Base-by-base conservation (phyloP, 2,797 vertebrate genomes). In the Hephaestus fuliginosus region DNA sequence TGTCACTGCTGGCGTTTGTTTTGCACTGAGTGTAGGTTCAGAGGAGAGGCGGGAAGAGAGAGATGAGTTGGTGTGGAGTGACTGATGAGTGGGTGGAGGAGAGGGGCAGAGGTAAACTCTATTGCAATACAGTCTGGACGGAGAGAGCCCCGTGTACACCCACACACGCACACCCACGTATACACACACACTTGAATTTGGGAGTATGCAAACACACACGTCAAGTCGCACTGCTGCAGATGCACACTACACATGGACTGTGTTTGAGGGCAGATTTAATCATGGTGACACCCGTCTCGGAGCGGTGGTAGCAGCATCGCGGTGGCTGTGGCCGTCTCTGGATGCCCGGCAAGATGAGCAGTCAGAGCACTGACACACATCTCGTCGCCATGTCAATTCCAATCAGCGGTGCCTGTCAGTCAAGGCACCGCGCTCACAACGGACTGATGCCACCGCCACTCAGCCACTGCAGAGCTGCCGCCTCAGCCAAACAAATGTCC, bases 381-480 rank as follows among this genome's bases (percentile, higher is more conserved):
- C 93, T 91, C 94, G 91, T 90, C 86, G 85, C 86, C 83, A 81
- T 79, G 93, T 96, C 95, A 95, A 91, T 95, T 95, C 93, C 90
- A 91, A 95, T 96, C 93, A 95, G 93, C 76, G 39, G 89, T 63
- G 76, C 67, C 91, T 92, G 94, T 95, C 94, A 92, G 86, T 95
- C 95, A 89, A 68, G 18, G 4, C 28, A 25, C 83, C 2, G 74
- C 33, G 30, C 88, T 86, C 90, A 44, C 77, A 70, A 76, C 79
- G 28, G 84, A 79, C 89, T 7, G 74, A 83, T 76, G 86, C 89
- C 74, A 11, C 66, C 66, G 78, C 78, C 76, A 55, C 84, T 80
- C 74, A 43, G 70, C 84, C 81, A 39, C 77, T 52, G 81, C 83
- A 64, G 87, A 88, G 86, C 86, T 89, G 86, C 81, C 77, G 17